phyloP scores from a whole-genome alignment of 2,888 invertebrate genomes.

The Drosophila yooni region DNA sequence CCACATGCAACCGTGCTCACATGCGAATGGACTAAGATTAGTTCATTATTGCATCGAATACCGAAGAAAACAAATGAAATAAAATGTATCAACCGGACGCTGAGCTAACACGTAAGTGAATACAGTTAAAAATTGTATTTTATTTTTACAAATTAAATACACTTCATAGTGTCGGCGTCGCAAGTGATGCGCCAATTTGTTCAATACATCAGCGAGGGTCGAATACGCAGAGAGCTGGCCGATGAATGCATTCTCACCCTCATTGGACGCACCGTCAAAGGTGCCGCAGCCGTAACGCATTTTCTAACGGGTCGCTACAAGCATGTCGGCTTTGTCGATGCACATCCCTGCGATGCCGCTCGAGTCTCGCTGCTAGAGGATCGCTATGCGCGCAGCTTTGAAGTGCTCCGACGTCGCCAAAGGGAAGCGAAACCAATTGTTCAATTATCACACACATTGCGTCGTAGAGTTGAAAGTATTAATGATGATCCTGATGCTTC shows the following conservation, averaged over 20 bases:
- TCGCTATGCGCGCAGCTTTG: constrained; percentile 5
- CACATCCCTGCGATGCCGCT: constrained; percentile 6
- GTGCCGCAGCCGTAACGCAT: constrained; percentile 4
- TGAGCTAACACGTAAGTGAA: background rate
- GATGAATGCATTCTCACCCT: constrained; percentile 11
- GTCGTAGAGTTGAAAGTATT: background rate
- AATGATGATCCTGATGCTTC: background rate
- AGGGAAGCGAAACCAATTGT: background rate
- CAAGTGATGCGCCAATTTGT: constrained; percentile 15
- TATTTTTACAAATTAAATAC: background rate
- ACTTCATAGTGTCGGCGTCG: constrained; percentile 2
- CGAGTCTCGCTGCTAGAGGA: constrained; percentile 2
- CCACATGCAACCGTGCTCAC: constrained; percentile 5
- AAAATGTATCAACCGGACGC: constrained; percentile 1
- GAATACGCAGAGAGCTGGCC: constrained; percentile 10
- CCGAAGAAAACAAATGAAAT: background rate
- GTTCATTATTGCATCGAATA: background rate
- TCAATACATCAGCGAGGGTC: background rate
- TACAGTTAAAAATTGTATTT: background rate
- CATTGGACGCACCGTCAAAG: constrained; percentile 10
- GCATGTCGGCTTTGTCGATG: constrained; percentile 13
- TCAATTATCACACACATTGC: background rate
- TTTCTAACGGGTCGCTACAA: constrained; percentile 15
- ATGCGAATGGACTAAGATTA: background rate
- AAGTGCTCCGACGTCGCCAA: constrained; percentile 6